Base-by-base conservation (phyloP, 1,140 invertebrate genomes). In the Drosophila gunungcola region DNA sequence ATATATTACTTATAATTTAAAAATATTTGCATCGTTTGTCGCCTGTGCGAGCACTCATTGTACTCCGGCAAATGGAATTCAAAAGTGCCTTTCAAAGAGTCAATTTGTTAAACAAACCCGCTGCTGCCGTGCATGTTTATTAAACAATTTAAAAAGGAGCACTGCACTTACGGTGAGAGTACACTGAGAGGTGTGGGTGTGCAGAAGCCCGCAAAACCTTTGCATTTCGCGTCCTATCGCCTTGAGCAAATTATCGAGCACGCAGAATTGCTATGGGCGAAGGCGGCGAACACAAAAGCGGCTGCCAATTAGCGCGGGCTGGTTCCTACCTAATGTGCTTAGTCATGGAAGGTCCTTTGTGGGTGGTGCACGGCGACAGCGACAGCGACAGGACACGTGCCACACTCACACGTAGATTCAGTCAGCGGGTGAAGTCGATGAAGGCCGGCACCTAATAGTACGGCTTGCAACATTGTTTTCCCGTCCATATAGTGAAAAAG, bases 161-260 rank as follows among this genome's bases (percentile, higher is more conserved):
- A 13, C 48, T 61, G 68, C 69, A 60, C 45, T 68, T 41, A 25
- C 11, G 53, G 53, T n/a, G 32, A 0, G 27, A 65, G 12, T 54
- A 16, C 48, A 45, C 65, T 51, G 29, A 38, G n/a, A 29, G 38
- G 13, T 48, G 38, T 9, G 38, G 43, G 4, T 10, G 11, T 41
- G 53, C 39, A 36, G 21, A 39, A 46, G 25, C 34, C 39, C 55
- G 10, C 45, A 45, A 25, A 21, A 21, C 16, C 34, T n/a, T 62
- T 62, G 13, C 55, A 27, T 39, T 73, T 25, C 3, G 45, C 46
- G 27, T 49, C 27, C 29, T 49, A 60, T 53, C 9, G 83, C 75
- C 54, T 58, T 88, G 82, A 83, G 79, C 76, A 83, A 88, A 83
- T 88, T 89, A 88, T 89, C 72, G 63, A 89, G 84, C 72, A 79